Evolutionary conservation across 2,113 vertebrate genomes (phyloP).

Genomic region (Psilopogon haemacephalus): DNA sequence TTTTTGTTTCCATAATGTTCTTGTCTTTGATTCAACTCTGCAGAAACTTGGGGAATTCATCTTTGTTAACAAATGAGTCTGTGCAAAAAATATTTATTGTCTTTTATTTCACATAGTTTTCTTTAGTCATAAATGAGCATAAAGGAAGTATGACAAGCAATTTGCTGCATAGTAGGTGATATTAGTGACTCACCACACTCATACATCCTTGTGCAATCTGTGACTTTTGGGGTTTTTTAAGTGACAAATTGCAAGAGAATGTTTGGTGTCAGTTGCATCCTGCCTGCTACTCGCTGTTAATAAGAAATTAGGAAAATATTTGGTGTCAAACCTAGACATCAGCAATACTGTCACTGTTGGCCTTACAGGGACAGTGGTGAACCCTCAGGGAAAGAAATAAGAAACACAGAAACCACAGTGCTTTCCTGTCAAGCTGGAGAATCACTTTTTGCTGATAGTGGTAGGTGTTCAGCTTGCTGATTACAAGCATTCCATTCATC

Average conservation of each 20-base stretch:
- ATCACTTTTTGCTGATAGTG: not conserved
- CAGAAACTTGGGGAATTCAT: not conserved
- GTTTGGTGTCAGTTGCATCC: conserved; percentile 6
- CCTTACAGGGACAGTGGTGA: not conserved
- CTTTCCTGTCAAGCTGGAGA: not conserved
- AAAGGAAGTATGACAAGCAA: conserved; percentile 75
- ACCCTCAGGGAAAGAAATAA: not conserved
- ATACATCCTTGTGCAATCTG: conserved; percentile 36
- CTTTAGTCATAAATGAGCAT: conserved; percentile 68
- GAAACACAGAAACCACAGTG: not conserved
- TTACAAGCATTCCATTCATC: not conserved
- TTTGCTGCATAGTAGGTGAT: conserved; percentile 69
- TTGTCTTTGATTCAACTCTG: not conserved
- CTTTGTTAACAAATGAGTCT: conserved; percentile 22
- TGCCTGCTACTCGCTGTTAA: not conserved
- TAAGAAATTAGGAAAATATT: conserved; percentile 14
- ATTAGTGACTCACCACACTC: conserved; percentile 71
- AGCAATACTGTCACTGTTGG: not conserved
- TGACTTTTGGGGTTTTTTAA: conserved; percentile 24
- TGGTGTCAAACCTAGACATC: not conserved
- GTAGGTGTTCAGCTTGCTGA: not conserved
- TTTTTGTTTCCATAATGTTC: not conserved
- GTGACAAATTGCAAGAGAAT: conserved; percentile 49
- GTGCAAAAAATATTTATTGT: conserved; percentile 53
- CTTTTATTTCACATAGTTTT: conserved; percentile 29